Percentiles rank a stretch among this genome's conserved stretches.
phyloP scores from a whole-genome alignment of 2,113 vertebrate species.

The Rhea pennata region DNA sequence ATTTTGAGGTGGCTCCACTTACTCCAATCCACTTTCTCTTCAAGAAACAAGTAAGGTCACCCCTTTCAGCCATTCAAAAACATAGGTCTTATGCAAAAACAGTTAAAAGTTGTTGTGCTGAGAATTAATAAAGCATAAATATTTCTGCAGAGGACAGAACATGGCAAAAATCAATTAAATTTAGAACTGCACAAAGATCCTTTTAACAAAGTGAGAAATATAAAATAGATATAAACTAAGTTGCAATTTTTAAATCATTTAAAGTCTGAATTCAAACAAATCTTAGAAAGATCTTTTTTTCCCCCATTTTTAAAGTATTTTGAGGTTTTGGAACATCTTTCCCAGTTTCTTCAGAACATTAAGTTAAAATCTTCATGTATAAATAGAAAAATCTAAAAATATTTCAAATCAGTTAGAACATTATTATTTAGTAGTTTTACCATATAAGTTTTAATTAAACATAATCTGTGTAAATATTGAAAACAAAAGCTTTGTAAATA shows the following conservation, averaged over 20 bases:
- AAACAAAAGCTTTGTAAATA: not conserved
- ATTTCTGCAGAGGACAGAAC: not conserved
- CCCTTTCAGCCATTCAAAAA: not conserved
- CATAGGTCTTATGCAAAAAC: fast-evolving
- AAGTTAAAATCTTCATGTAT: not conserved
- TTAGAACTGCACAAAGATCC: not conserved
- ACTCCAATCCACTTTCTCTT: not conserved
- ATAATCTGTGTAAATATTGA: not conserved
- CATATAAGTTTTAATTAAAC: not conserved
- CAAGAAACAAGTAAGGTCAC: not conserved
- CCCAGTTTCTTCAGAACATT: not conserved
- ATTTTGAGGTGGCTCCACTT: not conserved
- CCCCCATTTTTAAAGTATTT: not conserved
- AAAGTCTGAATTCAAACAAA: not conserved
- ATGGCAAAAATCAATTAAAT: not conserved
- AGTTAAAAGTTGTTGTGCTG: not conserved
- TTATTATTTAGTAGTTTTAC: not conserved
- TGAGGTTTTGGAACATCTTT: not conserved
- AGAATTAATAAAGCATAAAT: not conserved
- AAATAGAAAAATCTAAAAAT: not conserved
- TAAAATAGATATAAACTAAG: not conserved
- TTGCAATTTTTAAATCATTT: not conserved
- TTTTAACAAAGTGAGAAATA: not conserved
- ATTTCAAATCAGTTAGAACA: not conserved
- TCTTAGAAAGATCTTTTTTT: not conserved